Conservation (phyloP, 2,113 vertebrate genomes). For the Girardinichthys multiradiatus region DNA sequence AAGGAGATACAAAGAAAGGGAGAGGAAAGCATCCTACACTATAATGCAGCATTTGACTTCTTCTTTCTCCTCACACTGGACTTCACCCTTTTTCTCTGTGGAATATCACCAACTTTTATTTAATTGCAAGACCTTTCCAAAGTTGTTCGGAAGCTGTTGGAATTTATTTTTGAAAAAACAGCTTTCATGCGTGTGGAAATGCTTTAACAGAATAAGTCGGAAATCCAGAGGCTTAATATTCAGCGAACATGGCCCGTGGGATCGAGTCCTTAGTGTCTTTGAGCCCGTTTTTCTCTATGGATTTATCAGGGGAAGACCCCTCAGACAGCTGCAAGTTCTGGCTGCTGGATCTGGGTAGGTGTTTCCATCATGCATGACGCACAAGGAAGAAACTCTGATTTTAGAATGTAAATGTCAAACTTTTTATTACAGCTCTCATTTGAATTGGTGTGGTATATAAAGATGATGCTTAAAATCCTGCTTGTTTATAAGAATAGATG, state of each 20-base stretch:
- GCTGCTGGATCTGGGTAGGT: constrained; percentile 97
- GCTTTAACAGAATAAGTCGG: constrained; percentile 34
- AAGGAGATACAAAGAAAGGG: constrained; percentile 45
- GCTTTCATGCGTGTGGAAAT: constrained; percentile 21
- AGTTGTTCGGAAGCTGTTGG: neutral
- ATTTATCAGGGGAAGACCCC: constrained; percentile 80
- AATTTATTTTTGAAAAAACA: no score
- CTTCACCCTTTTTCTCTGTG: constrained; percentile 23
- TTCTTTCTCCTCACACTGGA: constrained; percentile 39
- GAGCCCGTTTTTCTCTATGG: constrained; percentile 82
- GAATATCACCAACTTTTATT: constrained; percentile 15
- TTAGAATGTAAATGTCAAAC: neutral
- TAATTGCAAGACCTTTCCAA: neutral
- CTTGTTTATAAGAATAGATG: neutral
- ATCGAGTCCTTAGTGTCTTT: constrained; percentile 82
- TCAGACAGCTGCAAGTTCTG: constrained; percentile 92
- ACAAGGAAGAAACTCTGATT: neutral
- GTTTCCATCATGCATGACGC: constrained; percentile 14
- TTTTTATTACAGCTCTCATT: neutral
- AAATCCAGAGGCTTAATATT: constrained; percentile 18
- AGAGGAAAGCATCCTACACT: constrained; percentile 60
- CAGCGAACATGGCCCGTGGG: constrained; percentile 85
- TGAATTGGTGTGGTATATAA: neutral
- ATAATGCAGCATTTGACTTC: constrained; percentile 64
- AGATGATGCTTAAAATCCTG: neutral